These are phyloP conservation scores for Lampris incognitus DNA, from an alignment of 2,113 vertebrate species.

Conservation along the genomic window DNA sequence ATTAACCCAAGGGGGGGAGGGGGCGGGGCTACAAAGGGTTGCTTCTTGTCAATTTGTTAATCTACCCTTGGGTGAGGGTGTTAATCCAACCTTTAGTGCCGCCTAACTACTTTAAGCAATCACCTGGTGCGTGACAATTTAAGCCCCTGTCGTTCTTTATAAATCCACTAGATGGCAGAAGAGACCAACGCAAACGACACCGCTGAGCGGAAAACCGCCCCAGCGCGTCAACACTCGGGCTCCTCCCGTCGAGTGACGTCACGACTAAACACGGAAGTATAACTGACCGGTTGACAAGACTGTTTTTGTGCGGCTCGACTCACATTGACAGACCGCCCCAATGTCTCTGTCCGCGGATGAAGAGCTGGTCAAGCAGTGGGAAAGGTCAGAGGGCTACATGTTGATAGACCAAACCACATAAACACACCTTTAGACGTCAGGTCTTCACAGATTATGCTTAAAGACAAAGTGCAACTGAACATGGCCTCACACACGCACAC, in stretches of 20 bases:
- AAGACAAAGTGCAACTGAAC: too few relatives aligned
- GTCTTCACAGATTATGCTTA: too few relatives aligned
- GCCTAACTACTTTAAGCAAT: too few relatives aligned
- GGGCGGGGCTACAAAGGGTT: too few relatives aligned
- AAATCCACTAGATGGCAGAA: constrained; percentile 18
- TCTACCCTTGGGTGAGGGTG: too few relatives aligned
- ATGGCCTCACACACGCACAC: too few relatives aligned
- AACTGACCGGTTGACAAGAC: background rate
- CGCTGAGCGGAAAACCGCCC: background rate
- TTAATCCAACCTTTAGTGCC: too few relatives aligned
- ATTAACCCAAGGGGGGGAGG: too few relatives aligned
- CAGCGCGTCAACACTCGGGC: rapidly evolving
- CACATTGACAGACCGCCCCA: background rate
- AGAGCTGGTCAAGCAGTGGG: constrained; percentile 66
- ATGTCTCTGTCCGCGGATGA: constrained; percentile 54
- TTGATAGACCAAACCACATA: background rate
- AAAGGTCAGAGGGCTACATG: constrained; percentile 64
- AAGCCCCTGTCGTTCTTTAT: too few relatives aligned
- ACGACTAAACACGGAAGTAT: constrained; percentile 49
- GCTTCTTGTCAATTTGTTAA: too few relatives aligned
- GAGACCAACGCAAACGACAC: too few relatives aligned
- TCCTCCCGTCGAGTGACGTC: constrained; percentile 37
- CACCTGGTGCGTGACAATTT: too few relatives aligned
- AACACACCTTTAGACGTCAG: background rate
- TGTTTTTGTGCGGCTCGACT: background rate